phyloP scores from a whole-genome alignment of 2,888 invertebrate species.

The Drosophila ustulata region DNA sequence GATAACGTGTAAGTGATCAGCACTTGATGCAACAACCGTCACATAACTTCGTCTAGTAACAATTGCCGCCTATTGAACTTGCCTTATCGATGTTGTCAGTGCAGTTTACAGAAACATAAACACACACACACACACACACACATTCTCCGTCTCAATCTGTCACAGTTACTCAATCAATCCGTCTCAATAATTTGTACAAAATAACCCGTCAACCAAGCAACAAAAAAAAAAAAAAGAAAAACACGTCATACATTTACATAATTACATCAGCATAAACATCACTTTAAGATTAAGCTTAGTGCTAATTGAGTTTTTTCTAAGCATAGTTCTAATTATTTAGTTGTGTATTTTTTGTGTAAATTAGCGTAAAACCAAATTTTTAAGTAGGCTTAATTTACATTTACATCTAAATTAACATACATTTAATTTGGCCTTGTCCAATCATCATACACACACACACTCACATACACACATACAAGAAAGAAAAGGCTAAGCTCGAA shows the following conservation, averaged over 20 bases:
- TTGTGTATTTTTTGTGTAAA: constrained; percentile 73
- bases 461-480: constrained; percentile 41
- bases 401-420: constrained; percentile 41
- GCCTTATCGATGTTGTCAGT: constrained; percentile 59
- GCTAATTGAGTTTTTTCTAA: constrained; percentile 64
- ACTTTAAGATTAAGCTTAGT: constrained; percentile 62
- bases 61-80: constrained; percentile 71
- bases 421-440: constrained; percentile 56
- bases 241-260: constrained; percentile 37
- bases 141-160: constrained; percentile 11
- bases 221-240: constrained; percentile 12
- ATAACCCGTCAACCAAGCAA: constrained; percentile 24
- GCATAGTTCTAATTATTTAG: constrained; percentile 67
- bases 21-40: constrained; percentile 59
- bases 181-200: constrained; percentile 66
- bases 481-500: constrained; percentile 77
- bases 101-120: constrained; percentile 17
- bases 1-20: constrained; percentile 38
- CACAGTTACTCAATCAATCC: constrained; percentile 66
- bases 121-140: neutral
- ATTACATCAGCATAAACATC: constrained; percentile 50
- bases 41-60: constrained; percentile 29
- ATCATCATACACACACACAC: constrained; percentile 38
- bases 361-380: constrained; percentile 78
- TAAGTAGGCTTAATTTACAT: constrained; percentile 69